Conservation (phyloP, 53 echinoderm and acorn worm species). For the Patiria pectinifera region DNA sequence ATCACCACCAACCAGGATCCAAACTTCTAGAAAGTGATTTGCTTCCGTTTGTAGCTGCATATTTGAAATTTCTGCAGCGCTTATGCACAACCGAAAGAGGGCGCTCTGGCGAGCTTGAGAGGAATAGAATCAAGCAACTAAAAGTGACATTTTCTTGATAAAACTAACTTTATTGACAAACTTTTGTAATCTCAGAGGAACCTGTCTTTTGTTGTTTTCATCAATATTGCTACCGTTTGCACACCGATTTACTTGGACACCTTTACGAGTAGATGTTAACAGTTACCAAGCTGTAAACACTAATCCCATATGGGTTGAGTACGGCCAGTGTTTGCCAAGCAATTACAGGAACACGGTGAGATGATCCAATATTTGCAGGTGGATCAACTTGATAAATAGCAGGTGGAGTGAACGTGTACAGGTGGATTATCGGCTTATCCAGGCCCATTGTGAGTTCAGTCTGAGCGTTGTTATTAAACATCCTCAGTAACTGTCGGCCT, state of each 20-base stretch:
- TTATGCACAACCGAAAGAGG: too few relatives aligned
- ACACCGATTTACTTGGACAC: not conserved
- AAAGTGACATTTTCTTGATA: too few relatives aligned
- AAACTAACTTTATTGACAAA: too few relatives aligned
- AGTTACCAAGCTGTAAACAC: not conserved
- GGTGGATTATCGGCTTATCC: conserved; percentile 47
- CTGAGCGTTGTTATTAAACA: conserved; percentile 24
- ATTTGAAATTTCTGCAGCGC: too few relatives aligned
- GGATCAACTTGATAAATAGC: conserved; percentile 48
- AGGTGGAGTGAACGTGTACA: conserved; percentile 5
- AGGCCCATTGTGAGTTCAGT: conserved; percentile 2
- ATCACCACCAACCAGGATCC: too few relatives aligned
- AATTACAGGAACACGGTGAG: conserved; percentile 12
- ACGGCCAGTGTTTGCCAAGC: conserved; percentile 8
- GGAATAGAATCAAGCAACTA: too few relatives aligned
- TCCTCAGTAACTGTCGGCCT: too few relatives aligned
- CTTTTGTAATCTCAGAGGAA: too few relatives aligned
- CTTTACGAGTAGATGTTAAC: conserved; percentile 2
- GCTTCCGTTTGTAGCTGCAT: too few relatives aligned
- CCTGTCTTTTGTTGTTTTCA: too few relatives aligned
- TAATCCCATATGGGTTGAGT: not conserved
- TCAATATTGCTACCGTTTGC: not conserved
- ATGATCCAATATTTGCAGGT: conserved; percentile 30
- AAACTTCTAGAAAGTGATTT: too few relatives aligned
- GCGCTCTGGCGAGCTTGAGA: too few relatives aligned